Percentiles rank a stretch among this genome's conserved stretches.
Conservation (phyloP, 1,140 invertebrate species). For the Drosophila equinoxialis region DNA sequence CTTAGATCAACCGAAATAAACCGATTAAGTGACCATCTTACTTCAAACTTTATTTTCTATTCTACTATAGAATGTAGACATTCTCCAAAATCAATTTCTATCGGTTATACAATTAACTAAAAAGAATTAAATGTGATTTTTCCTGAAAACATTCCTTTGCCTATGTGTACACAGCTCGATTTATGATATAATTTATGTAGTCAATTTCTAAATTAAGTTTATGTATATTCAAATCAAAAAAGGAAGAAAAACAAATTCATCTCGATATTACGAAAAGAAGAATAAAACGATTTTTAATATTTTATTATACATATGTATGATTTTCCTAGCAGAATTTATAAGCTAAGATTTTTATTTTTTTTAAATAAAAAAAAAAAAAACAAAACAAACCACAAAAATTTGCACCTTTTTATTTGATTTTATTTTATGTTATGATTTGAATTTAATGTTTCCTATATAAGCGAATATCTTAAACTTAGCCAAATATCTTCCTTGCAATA, state of each 20-base stretch:
- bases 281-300: background rate
- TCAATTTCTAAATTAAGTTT: conserved; percentile 32
- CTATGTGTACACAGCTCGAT: conserved; percentile 21
- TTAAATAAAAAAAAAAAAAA: conserved; percentile 53
- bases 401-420: conserved; percentile 51
- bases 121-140: background rate
- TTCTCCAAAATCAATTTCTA: no score
- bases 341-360: conserved; percentile 53
- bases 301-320: conserved; percentile 39
- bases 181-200: conserved; percentile 18
- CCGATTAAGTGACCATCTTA: no score
- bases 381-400: conserved; percentile 40
- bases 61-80: no score
- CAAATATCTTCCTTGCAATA: conserved; percentile 79
- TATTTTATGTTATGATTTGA: conserved; percentile 25
- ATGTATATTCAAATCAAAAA: conserved; percentile 44
- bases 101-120: no score
- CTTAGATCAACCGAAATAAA: no score
- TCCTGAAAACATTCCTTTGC: background rate
- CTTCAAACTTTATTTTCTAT: no score
- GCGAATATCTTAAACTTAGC: conserved; percentile 28
- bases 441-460: conserved; percentile 20
- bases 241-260: conserved; percentile 44
- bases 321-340: conserved; percentile 75
- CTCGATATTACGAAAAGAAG: conserved; percentile 60